A percentile compares a stretch with the other conserved stretches of the same genome.
Conservation (phyloP, 2,888 invertebrate species). For the Latheticus oryzae region DNA sequence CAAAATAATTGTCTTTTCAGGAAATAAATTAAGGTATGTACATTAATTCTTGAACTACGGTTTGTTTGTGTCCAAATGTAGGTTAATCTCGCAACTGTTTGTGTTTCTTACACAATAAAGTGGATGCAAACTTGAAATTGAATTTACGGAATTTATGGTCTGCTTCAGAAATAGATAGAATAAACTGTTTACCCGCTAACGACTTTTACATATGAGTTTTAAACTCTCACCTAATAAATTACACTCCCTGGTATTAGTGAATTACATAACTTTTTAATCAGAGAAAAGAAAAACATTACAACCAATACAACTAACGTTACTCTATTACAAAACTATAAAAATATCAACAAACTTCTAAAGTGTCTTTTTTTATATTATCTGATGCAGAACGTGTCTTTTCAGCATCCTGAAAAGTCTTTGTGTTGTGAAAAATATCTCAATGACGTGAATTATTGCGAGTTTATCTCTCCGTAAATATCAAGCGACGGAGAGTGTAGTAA, state of each 20-base stretch:
- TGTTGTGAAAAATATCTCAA: slow-evolving; percentile 6
- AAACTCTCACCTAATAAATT: no score
- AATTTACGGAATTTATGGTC: slow-evolving; percentile 22
- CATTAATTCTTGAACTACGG: no score
- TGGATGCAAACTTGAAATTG: slow-evolving; percentile 30
- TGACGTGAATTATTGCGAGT: slow-evolving; percentile 10
- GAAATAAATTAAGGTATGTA: no score
- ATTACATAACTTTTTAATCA: no score
- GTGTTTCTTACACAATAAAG: slow-evolving; percentile 25
- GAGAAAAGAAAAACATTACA: no score
- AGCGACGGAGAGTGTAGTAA: neutral
- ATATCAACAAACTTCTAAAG: slow-evolving; percentile 3
- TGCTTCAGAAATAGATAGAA: slow-evolving; percentile 11
- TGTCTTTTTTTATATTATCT: slow-evolving; percentile 11
- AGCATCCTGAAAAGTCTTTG: slow-evolving; percentile 14
- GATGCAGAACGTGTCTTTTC: slow-evolving; percentile 19
- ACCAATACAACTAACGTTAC: no score
- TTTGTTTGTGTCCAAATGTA: slow-evolving; percentile 20
- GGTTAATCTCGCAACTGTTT: slow-evolving; percentile 18
- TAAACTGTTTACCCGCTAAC: slow-evolving; percentile 24
- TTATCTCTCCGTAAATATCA: slow-evolving; percentile 7
- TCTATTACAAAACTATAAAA: slow-evolving; percentile 5
- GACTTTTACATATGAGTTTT: slow-evolving; percentile 6
- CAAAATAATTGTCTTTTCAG: no score
- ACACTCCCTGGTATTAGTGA: no score